These are phyloP conservation scores for Lordiphosa collinella DNA, from an alignment of 1,140 invertebrate species.

Conservation along the genomic window DNA sequence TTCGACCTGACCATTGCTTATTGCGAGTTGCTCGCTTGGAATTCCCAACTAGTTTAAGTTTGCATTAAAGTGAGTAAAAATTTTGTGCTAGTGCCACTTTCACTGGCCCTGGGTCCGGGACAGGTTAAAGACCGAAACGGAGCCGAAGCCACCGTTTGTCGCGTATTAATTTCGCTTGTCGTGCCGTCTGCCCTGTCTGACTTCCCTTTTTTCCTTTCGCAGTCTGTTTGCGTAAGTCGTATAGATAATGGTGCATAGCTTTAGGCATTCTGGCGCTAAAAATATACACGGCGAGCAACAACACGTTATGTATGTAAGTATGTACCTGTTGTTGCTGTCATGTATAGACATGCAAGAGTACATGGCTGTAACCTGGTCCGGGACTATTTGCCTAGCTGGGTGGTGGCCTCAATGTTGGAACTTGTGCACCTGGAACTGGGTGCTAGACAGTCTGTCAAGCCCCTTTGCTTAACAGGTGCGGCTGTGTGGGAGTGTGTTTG, in stretches of 20 bases:
- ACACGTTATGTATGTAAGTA: slow-evolving; percentile 8
- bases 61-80: too few relatives aligned
- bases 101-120: neutral
- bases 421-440: neutral
- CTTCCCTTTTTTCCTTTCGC: neutral
- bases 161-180: slow-evolving; percentile 13
- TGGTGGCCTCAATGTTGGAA: neutral
- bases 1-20: too few relatives aligned
- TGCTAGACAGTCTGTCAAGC: neutral
- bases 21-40: too few relatives aligned
- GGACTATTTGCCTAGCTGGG: slow-evolving; percentile 15
- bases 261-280: slow-evolving; percentile 45
- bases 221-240: slow-evolving; percentile 36
- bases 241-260: slow-evolving; percentile 56
- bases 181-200: slow-evolving; percentile 2
- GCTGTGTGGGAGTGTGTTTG: neutral
- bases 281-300: slow-evolving; percentile 26
- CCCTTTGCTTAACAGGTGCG: neutral
- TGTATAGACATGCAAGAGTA: slow-evolving; percentile 1
- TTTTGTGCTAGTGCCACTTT: too few relatives aligned
- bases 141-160: slow-evolving; percentile 5
- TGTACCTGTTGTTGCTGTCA: slow-evolving; percentile 3
- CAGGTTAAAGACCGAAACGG: neutral
- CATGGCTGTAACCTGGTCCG: neutral
- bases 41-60: too few relatives aligned